Evolutionary conservation across 2,888 invertebrate species (phyloP).

Genomic region (Glaucopsyche alexis): DNA sequence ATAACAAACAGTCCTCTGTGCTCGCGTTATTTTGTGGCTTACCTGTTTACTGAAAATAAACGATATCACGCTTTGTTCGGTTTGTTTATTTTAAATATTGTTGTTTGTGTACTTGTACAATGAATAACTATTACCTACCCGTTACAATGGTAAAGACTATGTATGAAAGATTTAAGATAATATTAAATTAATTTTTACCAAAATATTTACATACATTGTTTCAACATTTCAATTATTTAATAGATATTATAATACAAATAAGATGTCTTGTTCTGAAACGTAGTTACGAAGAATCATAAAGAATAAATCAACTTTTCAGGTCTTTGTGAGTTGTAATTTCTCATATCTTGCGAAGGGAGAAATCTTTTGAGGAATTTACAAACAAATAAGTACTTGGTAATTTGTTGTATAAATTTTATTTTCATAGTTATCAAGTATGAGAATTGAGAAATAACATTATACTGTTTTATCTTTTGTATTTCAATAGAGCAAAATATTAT

Average conservation of each 20-base stretch:
- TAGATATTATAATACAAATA: background rate
- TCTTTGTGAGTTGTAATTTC: slow-evolving; percentile 23
- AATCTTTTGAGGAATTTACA: slow-evolving; percentile 16
- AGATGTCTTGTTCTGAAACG: background rate
- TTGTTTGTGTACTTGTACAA: slow-evolving; percentile 4
- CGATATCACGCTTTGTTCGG: background rate
- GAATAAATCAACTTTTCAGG: slow-evolving; percentile 17
- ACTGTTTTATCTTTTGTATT: too few relatives aligned
- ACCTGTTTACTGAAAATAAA: slow-evolving; percentile 16
- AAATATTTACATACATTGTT: background rate
- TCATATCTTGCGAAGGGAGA: background rate
- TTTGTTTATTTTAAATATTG: background rate
- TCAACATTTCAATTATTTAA: background rate
- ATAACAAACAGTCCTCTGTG: background rate
- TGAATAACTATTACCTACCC: background rate
- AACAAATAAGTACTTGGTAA: slow-evolving; percentile 23
- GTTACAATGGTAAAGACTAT: background rate
- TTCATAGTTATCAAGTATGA: background rate
- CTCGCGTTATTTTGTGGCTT: slow-evolving; percentile 6
- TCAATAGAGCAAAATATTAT: too few relatives aligned
- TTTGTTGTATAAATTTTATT: slow-evolving; percentile 15
- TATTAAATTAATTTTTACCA: slow-evolving; percentile 21
- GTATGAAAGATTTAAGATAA: too few relatives aligned
- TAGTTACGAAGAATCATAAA: slow-evolving; percentile 22
- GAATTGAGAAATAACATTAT: background rate